A percentile compares a stretch with the other conserved stretches of the same genome.
phyloP scores from a whole-genome alignment of 1,140 invertebrate genomes.

The Zaprionus davidi region DNA sequence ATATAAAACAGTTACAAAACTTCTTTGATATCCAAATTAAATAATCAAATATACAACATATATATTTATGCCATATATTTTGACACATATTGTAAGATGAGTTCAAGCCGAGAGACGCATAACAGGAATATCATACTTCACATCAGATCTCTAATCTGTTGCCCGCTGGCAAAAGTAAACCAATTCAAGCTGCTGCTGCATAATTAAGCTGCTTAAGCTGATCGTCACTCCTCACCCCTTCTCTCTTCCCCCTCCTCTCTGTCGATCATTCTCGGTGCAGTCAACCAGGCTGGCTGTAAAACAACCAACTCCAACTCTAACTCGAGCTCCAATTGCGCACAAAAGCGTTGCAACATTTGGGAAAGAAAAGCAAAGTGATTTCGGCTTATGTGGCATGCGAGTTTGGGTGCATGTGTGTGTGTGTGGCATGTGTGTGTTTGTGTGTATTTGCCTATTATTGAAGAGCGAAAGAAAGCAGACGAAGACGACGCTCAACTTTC shows the following conservation, averaged over 20 bases:
- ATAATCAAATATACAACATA: too few species aligned
- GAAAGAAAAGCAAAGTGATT: slow-evolving; percentile 63
- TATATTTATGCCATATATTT: background rate
- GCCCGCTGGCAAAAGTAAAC: slow-evolving; percentile 15
- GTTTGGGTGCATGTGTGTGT: slow-evolving; percentile 2
- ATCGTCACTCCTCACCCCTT: background rate
- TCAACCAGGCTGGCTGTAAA: slow-evolving; percentile 4
- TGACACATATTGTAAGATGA: background rate
- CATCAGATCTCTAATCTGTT: slow-evolving; percentile 3
- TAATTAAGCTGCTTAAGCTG: slow-evolving; percentile 15
- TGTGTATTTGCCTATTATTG: slow-evolving; percentile 54
- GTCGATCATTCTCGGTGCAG: background rate
- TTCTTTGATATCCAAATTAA: too few species aligned
- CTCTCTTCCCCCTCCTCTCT: background rate
- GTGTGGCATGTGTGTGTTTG: slow-evolving; percentile 4
- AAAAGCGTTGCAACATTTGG: slow-evolving; percentile 74
- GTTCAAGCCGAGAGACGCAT: background rate
- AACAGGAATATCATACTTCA: slow-evolving; percentile 1
- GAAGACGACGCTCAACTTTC: slow-evolving; percentile 69
- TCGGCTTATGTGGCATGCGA: slow-evolving; percentile 29
- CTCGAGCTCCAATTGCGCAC: slow-evolving; percentile 72
- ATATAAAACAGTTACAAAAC: too few species aligned
- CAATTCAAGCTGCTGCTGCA: slow-evolving; percentile 10
- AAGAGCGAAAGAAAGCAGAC: slow-evolving; percentile 68
- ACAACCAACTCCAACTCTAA: background rate